A percentile compares a stretch with the other conserved stretches of the same genome.
Evolutionary conservation across 2,113 vertebrate genomes (phyloP).

Genomic region (Vulpes lagopus): DNA sequence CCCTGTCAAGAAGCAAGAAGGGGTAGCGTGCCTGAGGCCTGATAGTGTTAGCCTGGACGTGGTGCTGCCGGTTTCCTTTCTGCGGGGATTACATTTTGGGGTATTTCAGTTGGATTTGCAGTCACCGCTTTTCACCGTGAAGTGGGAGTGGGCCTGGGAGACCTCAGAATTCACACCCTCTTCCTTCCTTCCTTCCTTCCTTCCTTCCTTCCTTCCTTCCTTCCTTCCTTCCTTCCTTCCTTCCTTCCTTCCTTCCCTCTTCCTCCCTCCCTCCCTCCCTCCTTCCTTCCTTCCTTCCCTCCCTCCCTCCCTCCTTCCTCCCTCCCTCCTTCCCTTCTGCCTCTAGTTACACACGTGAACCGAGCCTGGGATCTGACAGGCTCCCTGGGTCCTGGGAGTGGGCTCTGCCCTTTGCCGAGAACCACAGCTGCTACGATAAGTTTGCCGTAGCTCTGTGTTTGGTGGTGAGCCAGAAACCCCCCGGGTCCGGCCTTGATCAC

Average conservation of each 20-base stretch:
- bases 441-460: not conserved
- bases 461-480: not conserved
- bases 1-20: not conserved
- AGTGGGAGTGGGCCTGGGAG: not conserved
- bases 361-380: not conserved
- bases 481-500: not conserved
- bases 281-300: not conserved
- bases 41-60: not conserved
- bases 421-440: not conserved
- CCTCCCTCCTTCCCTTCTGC: not conserved
- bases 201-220: not conserved
- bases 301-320: not conserved
- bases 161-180: not conserved
- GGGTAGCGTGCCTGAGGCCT: not conserved
- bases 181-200: not conserved
- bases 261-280: not conserved
- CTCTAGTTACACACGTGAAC: not conserved
- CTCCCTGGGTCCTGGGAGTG: not conserved
- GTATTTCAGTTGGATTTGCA: not conserved
- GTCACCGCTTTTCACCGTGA: not conserved
- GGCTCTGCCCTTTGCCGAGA: not conserved
- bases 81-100: not conserved
- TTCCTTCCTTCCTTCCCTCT: too few relatives aligned
- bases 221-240: not conserved
- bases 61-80: not conserved